Evolutionary conservation across 2,888 invertebrate species (phyloP), one percentile per base, ranked within the genome.

Genomic region (Drosophila histrio): DNA sequence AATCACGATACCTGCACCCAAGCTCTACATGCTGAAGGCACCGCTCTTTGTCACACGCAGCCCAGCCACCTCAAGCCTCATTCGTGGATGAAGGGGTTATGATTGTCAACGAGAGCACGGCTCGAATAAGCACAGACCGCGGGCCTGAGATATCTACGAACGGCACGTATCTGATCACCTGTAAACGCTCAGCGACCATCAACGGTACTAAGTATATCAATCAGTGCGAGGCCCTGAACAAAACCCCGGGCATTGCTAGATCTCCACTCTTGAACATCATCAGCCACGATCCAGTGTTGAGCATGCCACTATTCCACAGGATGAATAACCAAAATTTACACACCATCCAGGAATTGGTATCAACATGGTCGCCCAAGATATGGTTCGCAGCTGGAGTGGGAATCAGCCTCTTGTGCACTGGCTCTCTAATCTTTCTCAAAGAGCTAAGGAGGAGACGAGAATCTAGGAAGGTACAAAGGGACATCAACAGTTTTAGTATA

Each of bases 41-140:
- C 11, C 21, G 46, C 41, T 5, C 7, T 13, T 15, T 47, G 39
- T 17, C 5, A 6, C 5, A 36, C 39, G 21, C 39, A 39, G 22
- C n/a, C 22, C 21, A 39, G 39, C 21, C 21, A 21, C 19, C 22
- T 39, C 9, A 6, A 22, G 21, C 39, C 39, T 9, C 39, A 4
- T 9, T 39, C 2, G 39, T 22, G 21, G 39, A 39, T 21, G 21
- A 39, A n/a, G 21, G n/a, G 4, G n/a, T 41, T 5, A n/a, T n/a
- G n/a, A 36, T 36, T 15, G 9, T 36, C 36, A 36, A n/a, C 32
- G 32, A 13, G 9, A n/a, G 32, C 32, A 2, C 32, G 9, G 32
- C 43, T 7, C 15, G 24, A 22, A 11, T 62, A n/a, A 43, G 52
- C 17, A 56, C 46, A 15, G 44, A 46, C 19, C 13, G 21, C 17